These are phyloP conservation scores for Dendrolimus punctatus DNA, from an alignment of 1,140 invertebrate species.

Conservation along the genomic window DNA sequence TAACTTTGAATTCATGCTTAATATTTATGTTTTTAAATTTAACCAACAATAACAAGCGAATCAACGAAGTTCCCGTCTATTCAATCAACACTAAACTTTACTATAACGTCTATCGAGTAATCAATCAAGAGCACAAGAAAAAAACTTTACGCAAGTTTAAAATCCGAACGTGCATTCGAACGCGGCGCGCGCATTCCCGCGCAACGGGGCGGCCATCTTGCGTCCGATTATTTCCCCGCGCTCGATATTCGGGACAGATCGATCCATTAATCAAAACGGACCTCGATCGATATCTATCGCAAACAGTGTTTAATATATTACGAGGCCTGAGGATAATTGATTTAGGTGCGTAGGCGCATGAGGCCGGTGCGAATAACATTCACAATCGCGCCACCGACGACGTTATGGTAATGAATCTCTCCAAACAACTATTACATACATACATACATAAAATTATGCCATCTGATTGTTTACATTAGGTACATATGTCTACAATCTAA, in stretches of 20 bases:
- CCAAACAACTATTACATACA: slow-evolving; percentile 25
- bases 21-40: too few relatives aligned
- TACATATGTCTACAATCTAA: too few relatives aligned
- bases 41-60: too few relatives aligned
- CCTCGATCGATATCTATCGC: slow-evolving; percentile 58
- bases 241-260: slow-evolving; percentile 43
- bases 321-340: slow-evolving; percentile 45
- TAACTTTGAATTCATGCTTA: too few relatives aligned
- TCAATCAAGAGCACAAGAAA: too few relatives aligned
- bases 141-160: slow-evolving; percentile 12
- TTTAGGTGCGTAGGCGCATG: slow-evolving; percentile 54
- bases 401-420: slow-evolving; percentile 41
- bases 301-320: slow-evolving; percentile 67
- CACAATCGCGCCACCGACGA: slow-evolving; percentile 55
- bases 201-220: slow-evolving; percentile 59
- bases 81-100: too few relatives aligned
- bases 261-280: slow-evolving; percentile 60
- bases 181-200: slow-evolving; percentile 37
- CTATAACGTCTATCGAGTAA: too few relatives aligned
- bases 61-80: too few relatives aligned
- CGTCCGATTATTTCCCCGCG: slow-evolving; percentile 35
- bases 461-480: too few relatives aligned
- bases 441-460: too few relatives aligned
- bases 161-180: slow-evolving; percentile 19
- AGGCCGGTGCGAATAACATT: slow-evolving; percentile 41